Base-by-base conservation (phyloP, 2,888 invertebrate species). In the Platerodrilus igneus region DNA sequence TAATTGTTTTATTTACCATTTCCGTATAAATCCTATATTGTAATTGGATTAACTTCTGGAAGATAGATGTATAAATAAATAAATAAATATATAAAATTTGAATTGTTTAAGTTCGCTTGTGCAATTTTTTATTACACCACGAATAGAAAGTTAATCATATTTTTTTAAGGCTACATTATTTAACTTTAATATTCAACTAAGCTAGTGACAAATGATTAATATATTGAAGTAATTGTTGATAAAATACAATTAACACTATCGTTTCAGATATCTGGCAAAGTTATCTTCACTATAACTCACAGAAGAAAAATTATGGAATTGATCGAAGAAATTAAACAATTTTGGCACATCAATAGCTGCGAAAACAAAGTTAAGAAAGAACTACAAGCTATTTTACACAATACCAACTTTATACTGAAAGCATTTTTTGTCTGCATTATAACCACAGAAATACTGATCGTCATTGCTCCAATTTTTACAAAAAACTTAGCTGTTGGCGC, bases 401-500 rank as follows among this genome's bases (percentile, higher is more conserved):
- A 25, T 3, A 26, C 38, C 3, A 16, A 8, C 8, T 11, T 4
- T 3, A 26, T 38, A 10, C n/a, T 38, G 11, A 38, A 32, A 9
- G 10, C 32, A n/a, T 38, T 38, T 9, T 15, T 32, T 6, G 17
- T 38, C 0, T 32, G 38, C 11, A 20, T 38, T n/a, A 8, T 6
- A 7, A 20, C 26, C 7, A 38, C 38, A 3, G 38, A 38, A 27
- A 15, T 32, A 9, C 27, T 38, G 3, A 38, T 38, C 15, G 38
- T 21, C 25, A 32, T 38, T 3, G 32, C 38, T 0, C 38, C 38
- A 2, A 38, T 38, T 32, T 38, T 38, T 13, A 38, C 32, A 9
- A 32, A 38, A 11, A 27, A 38, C 8, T 7, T 38, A 20, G 38
- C 38, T 8, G 38, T 38, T 8, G 38, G 32, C 5, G 31, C 38